Percentiles rank a stretch among this genome's conserved stretches.
phyloP scores from a whole-genome alignment of 2,888 invertebrate species.

The Prosapia bicincta region DNA sequence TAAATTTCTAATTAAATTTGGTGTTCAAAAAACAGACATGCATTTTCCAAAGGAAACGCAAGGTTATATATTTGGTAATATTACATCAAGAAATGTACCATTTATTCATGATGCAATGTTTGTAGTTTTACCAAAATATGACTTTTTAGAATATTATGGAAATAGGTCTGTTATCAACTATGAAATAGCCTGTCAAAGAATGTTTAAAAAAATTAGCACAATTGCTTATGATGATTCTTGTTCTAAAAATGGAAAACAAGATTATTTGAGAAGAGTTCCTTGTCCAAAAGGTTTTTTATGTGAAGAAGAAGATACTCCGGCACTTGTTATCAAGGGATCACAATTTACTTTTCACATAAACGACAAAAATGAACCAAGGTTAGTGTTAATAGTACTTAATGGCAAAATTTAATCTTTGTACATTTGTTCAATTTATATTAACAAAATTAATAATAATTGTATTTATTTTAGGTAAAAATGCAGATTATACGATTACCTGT shows the following conservation, averaged over 20 bases:
- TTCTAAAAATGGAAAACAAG: constrained; percentile 63
- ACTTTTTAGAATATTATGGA: constrained; percentile 87
- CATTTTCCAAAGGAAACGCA: constrained; percentile 81
- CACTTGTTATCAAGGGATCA: constrained; percentile 79
- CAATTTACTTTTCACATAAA: constrained; percentile 95
- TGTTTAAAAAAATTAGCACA: constrained; percentile 80
- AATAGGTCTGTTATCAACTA: constrained; percentile 64
- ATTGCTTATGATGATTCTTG: constrained; percentile 84
- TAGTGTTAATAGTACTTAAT: no score
- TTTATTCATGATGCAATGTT: constrained; percentile 71
- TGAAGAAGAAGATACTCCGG: constrained; percentile 79
- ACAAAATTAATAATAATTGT: no score
- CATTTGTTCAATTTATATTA: no score
- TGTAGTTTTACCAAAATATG: constrained; percentile 84
- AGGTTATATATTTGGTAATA: constrained; percentile 95
- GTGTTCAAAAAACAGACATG: constrained; percentile 92
- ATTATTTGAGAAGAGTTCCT: constrained; percentile 80
- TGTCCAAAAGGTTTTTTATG: constrained; percentile 75
- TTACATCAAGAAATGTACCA: constrained; percentile 65
- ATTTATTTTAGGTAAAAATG: no score
- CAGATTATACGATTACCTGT: no score
- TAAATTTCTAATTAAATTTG: constrained; percentile 91
- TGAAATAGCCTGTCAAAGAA: constrained; percentile 72
- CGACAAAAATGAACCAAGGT: constrained; percentile 87
- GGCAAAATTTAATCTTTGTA: no score